phyloP scores from a whole-genome alignment of 2,797 vertebrate genomes.

The Gymnocypris eckloni region DNA sequence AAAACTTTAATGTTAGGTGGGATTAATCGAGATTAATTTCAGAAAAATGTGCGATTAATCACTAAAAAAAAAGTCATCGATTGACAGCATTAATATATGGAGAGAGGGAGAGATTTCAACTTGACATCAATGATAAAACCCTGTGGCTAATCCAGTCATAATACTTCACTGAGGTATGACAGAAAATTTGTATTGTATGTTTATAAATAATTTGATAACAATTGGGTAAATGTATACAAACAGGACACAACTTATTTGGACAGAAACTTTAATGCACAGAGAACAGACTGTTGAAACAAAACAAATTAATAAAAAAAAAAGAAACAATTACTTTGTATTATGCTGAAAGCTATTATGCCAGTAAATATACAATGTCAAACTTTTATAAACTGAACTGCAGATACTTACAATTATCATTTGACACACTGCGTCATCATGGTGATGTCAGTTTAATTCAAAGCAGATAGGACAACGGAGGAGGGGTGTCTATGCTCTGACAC shows the following conservation, averaged over 20 bases:
- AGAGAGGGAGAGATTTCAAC: not conserved
- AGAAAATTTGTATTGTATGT: no score
- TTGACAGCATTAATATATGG: no score
- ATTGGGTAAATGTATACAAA: no score
- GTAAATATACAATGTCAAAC: not conserved
- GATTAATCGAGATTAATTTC: no score
- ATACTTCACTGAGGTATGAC: no score
- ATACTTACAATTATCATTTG: slow-evolving; percentile 95
- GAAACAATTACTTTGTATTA: not conserved
- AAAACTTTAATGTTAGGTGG: no score
- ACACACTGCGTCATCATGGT: slow-evolving; percentile 92
- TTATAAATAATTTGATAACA: no score
- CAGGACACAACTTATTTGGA: slow-evolving; percentile 92
- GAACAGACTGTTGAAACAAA: slow-evolving; percentile 90
- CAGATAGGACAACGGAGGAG: slow-evolving; percentile 91
- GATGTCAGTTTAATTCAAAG: slow-evolving; percentile 90
- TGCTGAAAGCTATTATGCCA: not conserved
- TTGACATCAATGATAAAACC: not conserved
- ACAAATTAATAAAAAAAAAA: no score
- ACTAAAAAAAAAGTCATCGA: no score
- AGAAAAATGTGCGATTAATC: no score
- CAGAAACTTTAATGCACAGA: slow-evolving; percentile 92
- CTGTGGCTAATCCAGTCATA: not conserved
- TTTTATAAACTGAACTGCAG: not conserved
- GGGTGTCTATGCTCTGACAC: slow-evolving; percentile 82